phyloP scores from a whole-genome alignment of 2,113 vertebrate species.

The Myrmophylax atrothorax region DNA sequence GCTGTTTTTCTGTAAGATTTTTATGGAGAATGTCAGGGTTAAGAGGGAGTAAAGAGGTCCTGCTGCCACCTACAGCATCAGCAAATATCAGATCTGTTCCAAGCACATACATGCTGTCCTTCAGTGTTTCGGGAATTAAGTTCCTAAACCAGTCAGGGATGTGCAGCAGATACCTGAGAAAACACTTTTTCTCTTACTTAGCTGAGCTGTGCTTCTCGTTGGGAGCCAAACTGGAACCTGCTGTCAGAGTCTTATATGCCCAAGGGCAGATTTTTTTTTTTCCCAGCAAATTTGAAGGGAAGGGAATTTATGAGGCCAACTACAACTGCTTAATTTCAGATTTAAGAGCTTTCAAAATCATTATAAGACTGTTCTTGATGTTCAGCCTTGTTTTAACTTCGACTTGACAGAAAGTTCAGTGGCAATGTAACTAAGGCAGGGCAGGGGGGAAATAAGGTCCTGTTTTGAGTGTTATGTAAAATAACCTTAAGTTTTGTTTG shows the following conservation, averaged over 20 bases:
- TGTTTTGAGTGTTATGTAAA: background rate
- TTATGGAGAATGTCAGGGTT: background rate
- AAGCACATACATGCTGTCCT: fast-evolving
- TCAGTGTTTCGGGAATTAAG: background rate
- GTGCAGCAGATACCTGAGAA: background rate
- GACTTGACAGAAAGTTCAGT: background rate
- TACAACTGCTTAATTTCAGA: background rate
- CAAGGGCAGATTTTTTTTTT: background rate
- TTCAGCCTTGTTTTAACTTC: background rate
- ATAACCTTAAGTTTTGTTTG: background rate
- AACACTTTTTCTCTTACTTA: background rate
- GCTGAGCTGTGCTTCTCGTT: background rate
- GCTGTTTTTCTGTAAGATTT: background rate
- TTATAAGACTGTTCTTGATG: background rate
- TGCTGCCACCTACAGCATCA: background rate
- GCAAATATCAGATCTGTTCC: background rate
- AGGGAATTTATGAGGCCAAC: background rate
- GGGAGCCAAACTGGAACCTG: background rate
- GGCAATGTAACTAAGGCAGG: background rate
- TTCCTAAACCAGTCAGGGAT: background rate
- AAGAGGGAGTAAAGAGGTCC: background rate
- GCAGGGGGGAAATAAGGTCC: background rate
- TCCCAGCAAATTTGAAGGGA: background rate
- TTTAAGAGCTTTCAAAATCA: background rate
- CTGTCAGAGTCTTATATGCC: background rate